Evolutionary conservation across 2,113 vertebrate genomes (phyloP).

Genomic region (Abramis brama): DNA sequence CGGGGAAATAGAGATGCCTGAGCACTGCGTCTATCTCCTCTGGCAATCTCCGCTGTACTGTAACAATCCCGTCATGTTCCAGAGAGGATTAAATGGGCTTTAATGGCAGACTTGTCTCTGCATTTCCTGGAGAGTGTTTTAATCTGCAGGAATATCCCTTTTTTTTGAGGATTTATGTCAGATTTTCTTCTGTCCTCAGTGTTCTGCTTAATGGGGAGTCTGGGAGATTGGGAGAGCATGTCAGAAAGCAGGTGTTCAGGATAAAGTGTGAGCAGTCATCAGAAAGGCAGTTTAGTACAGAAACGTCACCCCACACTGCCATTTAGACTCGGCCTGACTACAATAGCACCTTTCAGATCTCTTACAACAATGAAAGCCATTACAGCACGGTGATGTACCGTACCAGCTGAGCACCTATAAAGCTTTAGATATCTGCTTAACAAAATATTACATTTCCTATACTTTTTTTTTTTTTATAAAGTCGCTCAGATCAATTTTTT

Average conservation of each 20-base stretch:
- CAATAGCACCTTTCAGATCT: conserved; percentile 28
- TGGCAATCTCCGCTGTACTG: conserved; percentile 33
- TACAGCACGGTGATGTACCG: not conserved
- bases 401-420: not conserved
- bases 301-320: conserved; percentile 10
- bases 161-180: conserved; percentile 50
- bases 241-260: conserved; percentile 45
- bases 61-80: conserved; percentile 51
- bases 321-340: conserved; percentile 1
- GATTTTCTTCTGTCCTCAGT: conserved; percentile 44
- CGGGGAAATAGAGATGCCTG: conserved; percentile 46
- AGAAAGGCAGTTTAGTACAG: conserved; percentile 37
- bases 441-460: not conserved
- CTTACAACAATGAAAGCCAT: conserved; percentile 1
- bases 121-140: conserved; percentile 54
- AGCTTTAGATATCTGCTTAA: not conserved
- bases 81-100: conserved; percentile 53
- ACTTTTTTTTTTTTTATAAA: not conserved
- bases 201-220: conserved; percentile 41
- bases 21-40: conserved; percentile 39
- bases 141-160: conserved; percentile 51
- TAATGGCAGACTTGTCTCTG: conserved; percentile 53
- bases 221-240: conserved; percentile 28
- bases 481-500: not conserved
- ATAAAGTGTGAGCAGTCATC: conserved; percentile 41